Conservation (phyloP, 2,797 vertebrate species). For the Phataginus tetradactyla region DNA sequence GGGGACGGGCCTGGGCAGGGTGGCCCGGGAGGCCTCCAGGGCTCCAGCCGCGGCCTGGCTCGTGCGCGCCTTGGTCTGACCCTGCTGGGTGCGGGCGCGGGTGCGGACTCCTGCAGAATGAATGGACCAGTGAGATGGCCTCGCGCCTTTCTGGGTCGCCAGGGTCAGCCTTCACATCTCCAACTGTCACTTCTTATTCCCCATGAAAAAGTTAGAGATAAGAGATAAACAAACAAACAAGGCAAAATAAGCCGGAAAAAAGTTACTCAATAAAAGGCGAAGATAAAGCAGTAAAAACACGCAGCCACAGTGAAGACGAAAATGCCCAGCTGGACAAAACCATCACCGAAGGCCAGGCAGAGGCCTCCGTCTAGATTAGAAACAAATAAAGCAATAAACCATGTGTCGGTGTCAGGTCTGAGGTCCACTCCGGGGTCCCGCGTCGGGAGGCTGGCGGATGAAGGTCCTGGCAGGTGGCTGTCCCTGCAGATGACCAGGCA, state of each 20-base stretch:
- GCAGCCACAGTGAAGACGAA: not conserved
- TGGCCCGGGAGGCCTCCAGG: no score
- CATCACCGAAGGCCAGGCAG: conserved; percentile 21
- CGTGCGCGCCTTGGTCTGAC: no score
- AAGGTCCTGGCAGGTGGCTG: not conserved
- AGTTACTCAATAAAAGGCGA: conserved; percentile 62
- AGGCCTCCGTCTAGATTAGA: not conserved
- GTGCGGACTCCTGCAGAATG: not conserved
- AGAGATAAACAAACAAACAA: conserved; percentile 28
- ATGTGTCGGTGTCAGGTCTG: not conserved
- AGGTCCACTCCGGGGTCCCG: fast-evolving
- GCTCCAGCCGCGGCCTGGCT: no score
- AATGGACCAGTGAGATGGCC: not conserved
- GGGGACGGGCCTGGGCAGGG: no score
- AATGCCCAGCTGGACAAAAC: not conserved
- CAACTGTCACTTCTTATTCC: conserved; percentile 9
- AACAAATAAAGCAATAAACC: conserved; percentile 68
- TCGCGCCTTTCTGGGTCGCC: fast-evolving
- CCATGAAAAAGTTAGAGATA: conserved; percentile 24
- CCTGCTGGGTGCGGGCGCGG: no score
- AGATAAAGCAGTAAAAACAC: conserved; percentile 63
- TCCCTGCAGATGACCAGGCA: not conserved
- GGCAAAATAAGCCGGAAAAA: conserved; percentile 17
- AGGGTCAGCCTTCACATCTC: not conserved
- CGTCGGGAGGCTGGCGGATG: not conserved